Conservation (phyloP, 2,113 vertebrate genomes). For the Hyla sarda region DNA sequence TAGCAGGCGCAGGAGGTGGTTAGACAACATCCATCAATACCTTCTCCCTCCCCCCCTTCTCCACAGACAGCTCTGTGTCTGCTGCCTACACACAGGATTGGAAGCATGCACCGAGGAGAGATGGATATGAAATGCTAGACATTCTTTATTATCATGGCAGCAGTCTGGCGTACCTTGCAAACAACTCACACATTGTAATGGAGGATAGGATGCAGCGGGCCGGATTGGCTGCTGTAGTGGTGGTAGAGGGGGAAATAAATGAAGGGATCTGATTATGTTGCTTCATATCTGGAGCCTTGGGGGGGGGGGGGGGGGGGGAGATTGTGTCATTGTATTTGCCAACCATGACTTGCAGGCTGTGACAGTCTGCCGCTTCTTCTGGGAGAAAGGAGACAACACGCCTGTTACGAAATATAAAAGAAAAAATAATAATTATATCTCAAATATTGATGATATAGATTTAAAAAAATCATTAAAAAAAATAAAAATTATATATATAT, state of each 20-base stretch:
- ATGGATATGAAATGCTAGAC: slow-evolving; percentile 12
- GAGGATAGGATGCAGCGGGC: not conserved
- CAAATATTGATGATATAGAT: too few relatives aligned
- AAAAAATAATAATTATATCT: not conserved
- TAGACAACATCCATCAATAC: slow-evolving; percentile 59
- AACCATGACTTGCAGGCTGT: slow-evolving; percentile 10
- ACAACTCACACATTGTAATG: slow-evolving; percentile 8
- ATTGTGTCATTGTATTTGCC: slow-evolving; percentile 28
- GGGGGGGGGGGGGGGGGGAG: not conserved
- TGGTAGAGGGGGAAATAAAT: not conserved
- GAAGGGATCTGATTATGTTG: slow-evolving; percentile 7
- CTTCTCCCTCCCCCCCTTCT: slow-evolving; percentile 33
- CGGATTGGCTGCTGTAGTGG: not conserved
- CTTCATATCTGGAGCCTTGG: not conserved
- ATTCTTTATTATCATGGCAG: slow-evolving; percentile 6
- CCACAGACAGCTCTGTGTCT: slow-evolving; percentile 56
- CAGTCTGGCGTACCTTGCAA: not conserved
- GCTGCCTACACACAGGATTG: slow-evolving; percentile 50
- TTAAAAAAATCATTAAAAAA: too few relatives aligned
- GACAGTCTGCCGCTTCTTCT: slow-evolving; percentile 21
- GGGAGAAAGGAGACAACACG: not conserved
- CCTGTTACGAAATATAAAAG: not conserved
- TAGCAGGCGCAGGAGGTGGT: slow-evolving; percentile 57
- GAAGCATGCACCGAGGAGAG: slow-evolving; percentile 41
- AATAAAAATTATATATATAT: too few relatives aligned